Conservation (phyloP, 2,888 invertebrate genomes). For the Aquatica leii region DNA sequence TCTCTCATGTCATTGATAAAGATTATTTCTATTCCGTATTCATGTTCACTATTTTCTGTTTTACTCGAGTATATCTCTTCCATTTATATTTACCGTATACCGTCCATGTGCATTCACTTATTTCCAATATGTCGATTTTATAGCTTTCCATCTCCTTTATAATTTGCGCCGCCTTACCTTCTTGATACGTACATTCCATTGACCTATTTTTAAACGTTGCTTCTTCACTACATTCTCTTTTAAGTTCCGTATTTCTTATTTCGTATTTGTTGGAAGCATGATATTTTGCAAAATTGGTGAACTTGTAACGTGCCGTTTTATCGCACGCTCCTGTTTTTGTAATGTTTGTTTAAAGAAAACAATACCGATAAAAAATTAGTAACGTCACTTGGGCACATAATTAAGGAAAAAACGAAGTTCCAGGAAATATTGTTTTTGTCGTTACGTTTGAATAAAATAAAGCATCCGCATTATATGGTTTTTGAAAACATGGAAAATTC, state of each 20-base stretch:
- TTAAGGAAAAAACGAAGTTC: no score
- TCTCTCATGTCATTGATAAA: neutral
- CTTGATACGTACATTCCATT: neutral
- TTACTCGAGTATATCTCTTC: neutral
- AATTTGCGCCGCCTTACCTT: neutral
- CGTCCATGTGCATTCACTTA: neutral
- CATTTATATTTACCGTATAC: neutral
- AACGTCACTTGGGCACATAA: no score
- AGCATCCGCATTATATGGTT: no score
- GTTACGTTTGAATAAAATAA: no score
- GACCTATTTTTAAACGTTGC: neutral
- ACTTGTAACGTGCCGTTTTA: no score
- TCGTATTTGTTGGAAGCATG: no score
- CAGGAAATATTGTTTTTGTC: no score
- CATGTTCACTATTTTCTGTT: neutral
- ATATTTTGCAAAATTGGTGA: no score
- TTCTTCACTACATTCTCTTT: neutral
- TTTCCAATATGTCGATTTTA: neutral
- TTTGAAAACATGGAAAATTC: no score
- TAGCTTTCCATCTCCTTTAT: neutral
- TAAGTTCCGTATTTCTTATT: neutral
- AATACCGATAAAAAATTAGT: no score
- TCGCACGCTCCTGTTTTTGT: no score
- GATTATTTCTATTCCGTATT: neutral
- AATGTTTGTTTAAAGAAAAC: no score